Base-by-base conservation (phyloP, 2,797 vertebrate species). In the Glyptemys insculpta region DNA sequence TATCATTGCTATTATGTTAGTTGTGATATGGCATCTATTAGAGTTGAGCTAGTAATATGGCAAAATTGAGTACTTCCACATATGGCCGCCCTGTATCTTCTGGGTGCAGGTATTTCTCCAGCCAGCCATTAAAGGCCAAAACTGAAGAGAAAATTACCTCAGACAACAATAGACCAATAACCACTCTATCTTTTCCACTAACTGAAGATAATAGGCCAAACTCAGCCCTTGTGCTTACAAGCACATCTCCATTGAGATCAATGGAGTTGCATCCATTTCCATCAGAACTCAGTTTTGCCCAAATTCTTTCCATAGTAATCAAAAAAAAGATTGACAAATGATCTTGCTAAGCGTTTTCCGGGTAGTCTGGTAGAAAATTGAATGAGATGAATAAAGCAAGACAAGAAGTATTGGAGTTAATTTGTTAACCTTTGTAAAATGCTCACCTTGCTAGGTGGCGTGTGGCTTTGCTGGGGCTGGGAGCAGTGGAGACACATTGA, bases 1-100 rank as follows among this genome's bases (percentile, higher is more conserved):
- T 89, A 78, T 91, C 87, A 95, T 96, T 94, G 79, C 84, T 57
- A 65, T 95, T 95, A 85, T 53, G 92, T 93, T 96, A 96, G 87
- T 96, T 25, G 72, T 93, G 93, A 96, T 91, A 89, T 57, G 54
- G 12, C 78, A 92, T 93, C 81, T 95, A 90, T 90, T 96, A 97
- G 86, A 97, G 68, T 92, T 94, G 84, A 88, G n/a, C 29, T 80
- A 93, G 89, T 59, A 85, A 79, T 52, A 87, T 49, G 86, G 68
- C 49, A 93, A 94, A 88, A 89, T 44, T 89, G 81, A 86, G 47
- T 90, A 80, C 56, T 79, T 23, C 47, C 86, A 59, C 89, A 90
- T 96, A 41, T 10, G 54, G 80, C 37, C 82, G 37, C 6, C 19
- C 83, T 74, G 50, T 86, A 94, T 90, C 91, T 92, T 96, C 88